Base-by-base conservation (phyloP, 2,888 invertebrate species). In the Cistogaster globosa region DNA sequence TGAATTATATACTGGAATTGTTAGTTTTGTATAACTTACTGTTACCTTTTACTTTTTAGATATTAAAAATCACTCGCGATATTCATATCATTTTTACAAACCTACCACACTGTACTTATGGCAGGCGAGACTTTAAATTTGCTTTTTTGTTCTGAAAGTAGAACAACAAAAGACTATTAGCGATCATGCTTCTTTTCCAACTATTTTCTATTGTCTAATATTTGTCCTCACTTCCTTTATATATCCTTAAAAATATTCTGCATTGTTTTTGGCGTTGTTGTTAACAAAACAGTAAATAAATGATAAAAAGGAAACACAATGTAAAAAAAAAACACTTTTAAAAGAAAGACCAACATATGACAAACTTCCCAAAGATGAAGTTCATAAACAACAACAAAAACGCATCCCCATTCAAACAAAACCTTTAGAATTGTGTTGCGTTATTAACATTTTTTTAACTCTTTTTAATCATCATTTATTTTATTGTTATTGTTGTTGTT, bases 331-430 rank as follows among this genome's bases (percentile, higher is more conserved):
- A 14, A 26, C 42, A 60, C 51, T 32, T 16, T 12, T 12, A 38
- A 48, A 58, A 36, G 45, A 71, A 83, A 18, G 3, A 48, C 53
- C 69, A 82, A 77, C 77, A 81, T 77, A 81, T 84, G 84, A 74
- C 60, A 69, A 32, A 38, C 16, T 74, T 77, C 77, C 72, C 84
- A 79, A 68, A 18, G 51, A 74, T 63, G 38, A 72, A 74, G 57
- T 42, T 67, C 11, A 58, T 20, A 36, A 26, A 71, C 53, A 58
- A 22, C 32, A n/a, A 36, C 45, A 26, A n/a, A n/a, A n/a, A 26
- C 26, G 4, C 26, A 26, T 4, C 55, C 8, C 26, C 7, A 20
- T 18, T 11, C 26, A n/a, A 12, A 18, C 4, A 60, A 77, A 14
- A 20, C 32, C 48, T 26, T 18, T 42, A 0, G 18, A 65, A 12